phyloP scores from a whole-genome alignment of 1,140 invertebrate genomes.

The Papilio machaon region DNA sequence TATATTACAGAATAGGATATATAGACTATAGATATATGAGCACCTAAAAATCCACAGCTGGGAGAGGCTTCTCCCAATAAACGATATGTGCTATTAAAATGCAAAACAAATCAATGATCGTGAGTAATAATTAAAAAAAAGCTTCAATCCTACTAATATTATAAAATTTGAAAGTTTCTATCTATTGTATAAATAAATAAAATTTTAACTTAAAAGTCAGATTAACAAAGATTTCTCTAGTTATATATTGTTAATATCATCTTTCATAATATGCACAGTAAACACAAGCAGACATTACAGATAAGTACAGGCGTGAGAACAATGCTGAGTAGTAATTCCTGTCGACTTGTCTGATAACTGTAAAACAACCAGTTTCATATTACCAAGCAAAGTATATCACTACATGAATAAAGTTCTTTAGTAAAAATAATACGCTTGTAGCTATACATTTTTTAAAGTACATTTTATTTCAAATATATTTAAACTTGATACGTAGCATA shows the following conservation, averaged over 20 bases:
- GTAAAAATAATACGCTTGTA: background rate
- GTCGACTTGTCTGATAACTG: background rate
- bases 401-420: background rate
- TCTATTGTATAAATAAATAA: too few relatives aligned
- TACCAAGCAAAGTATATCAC: background rate
- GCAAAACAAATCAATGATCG: too few relatives aligned
- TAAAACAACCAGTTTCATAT: slow-evolving; percentile 1
- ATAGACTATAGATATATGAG: too few relatives aligned
- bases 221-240: background rate
- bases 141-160: too few relatives aligned
- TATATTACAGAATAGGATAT: too few relatives aligned
- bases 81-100: too few relatives aligned
- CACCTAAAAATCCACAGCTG: too few relatives aligned
- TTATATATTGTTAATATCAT: background rate
- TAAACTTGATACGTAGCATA: too few relatives aligned
- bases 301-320: background rate
- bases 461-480: too few relatives aligned
- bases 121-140: too few relatives aligned
- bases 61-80: too few relatives aligned
- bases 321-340: background rate
- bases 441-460: background rate
- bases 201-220: background rate
- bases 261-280: background rate
- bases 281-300: background rate
- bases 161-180: too few relatives aligned